These are phyloP conservation scores for Lepidocolaptes lacrymiger DNA, from an alignment of 2,797 vertebrate species.

Conservation along the genomic window DNA sequence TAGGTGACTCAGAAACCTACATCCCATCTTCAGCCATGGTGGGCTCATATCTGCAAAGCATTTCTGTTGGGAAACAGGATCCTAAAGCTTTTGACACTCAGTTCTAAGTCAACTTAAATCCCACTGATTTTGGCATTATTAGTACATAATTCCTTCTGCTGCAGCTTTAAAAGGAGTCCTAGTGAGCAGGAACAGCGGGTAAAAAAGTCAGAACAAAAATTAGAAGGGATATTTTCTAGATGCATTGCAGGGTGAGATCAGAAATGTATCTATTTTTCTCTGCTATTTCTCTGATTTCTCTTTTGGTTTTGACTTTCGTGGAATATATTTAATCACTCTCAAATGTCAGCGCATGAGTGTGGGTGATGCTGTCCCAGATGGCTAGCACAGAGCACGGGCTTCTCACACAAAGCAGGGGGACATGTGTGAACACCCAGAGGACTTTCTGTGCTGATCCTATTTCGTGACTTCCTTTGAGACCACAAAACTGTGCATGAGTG, in stretches of 20 bases:
- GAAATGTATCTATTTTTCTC: constrained; percentile 23
- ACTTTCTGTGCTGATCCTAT: background rate
- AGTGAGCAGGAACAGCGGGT: background rate
- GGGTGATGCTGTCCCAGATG: background rate
- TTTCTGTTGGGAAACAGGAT: background rate
- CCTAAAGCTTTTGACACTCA: background rate
- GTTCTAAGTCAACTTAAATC: background rate
- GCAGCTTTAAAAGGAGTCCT: background rate
- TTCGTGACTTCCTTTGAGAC: background rate
- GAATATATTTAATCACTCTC: constrained; percentile 34
- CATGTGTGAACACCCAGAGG: background rate
- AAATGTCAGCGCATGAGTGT: background rate
- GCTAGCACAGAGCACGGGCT: background rate
- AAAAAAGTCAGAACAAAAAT: constrained; percentile 22
- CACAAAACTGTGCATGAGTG: background rate
- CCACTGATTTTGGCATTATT: background rate
- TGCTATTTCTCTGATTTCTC: constrained; percentile 5
- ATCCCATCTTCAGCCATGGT: background rate
- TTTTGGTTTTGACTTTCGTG: background rate
- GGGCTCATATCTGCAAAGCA: background rate
- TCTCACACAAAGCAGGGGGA: constrained; percentile 20
- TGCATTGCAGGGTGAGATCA: background rate
- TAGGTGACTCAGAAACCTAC: background rate
- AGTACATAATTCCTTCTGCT: background rate
- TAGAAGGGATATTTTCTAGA: background rate